Conservation (phyloP, 2,888 invertebrate genomes). For the Tetramorium bicarinatum region DNA sequence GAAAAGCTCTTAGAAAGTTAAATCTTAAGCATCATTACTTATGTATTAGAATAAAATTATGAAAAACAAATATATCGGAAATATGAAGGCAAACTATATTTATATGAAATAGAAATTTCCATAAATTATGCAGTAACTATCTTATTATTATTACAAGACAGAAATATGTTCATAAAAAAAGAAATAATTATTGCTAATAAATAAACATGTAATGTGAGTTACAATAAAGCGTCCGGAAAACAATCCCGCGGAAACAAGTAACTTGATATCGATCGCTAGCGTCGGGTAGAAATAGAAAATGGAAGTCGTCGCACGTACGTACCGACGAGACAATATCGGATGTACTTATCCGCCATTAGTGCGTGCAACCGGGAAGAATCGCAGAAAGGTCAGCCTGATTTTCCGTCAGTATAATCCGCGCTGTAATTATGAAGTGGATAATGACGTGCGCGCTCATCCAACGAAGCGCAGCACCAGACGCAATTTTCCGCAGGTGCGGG, state of each 20-base stretch:
- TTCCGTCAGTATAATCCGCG: constrained; percentile 61
- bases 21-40: not conserved
- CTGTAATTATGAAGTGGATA: constrained; percentile 72
- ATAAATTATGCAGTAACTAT: not conserved
- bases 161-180: not conserved
- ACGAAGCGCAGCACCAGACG: constrained; percentile 27
- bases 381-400: constrained; percentile 50
- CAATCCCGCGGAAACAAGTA: not conserved
- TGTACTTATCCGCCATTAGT: not conserved
- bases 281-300: not conserved
- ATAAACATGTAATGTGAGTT: not conserved
- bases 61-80: not conserved
- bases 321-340: not conserved
- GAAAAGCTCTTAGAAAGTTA: constrained; percentile 22
- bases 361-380: constrained; percentile 32
- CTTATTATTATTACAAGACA: not conserved
- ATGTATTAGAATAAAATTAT: constrained; percentile 21
- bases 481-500: constrained; percentile 67
- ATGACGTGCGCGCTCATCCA: constrained; percentile 62
- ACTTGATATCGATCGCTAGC: constrained; percentile 2
- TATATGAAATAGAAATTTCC: not conserved
- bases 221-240: not conserved
- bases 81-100: not conserved
- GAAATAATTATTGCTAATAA: not conserved
- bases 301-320: not conserved